Evolutionary conservation across 2,888 invertebrate genomes (phyloP).

Genomic region (Chrysopilus asiliformis): DNA sequence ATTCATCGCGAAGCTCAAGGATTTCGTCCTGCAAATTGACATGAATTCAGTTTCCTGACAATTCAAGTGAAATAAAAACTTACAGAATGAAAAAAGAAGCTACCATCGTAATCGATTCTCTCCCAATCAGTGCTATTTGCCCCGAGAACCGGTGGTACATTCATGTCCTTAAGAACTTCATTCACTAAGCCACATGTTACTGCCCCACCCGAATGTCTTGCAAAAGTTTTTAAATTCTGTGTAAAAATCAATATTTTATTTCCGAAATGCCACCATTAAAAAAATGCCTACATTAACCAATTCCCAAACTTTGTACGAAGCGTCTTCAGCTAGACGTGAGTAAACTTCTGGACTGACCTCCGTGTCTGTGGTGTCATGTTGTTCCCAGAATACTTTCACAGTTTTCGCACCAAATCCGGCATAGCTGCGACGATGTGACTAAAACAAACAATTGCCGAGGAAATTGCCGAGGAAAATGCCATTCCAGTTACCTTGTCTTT

Average conservation of each 20-base stretch:
- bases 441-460: neutral
- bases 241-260: neutral
- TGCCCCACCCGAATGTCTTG: slow-evolving; percentile 31
- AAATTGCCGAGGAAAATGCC: neutral
- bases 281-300: slow-evolving; percentile 31
- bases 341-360: slow-evolving; percentile 30
- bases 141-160: slow-evolving; percentile 32
- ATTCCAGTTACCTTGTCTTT: neutral
- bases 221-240: slow-evolving; percentile 26
- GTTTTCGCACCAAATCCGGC: slow-evolving; percentile 30
- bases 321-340: slow-evolving; percentile 32
- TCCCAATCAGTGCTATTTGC: slow-evolving; percentile 33
- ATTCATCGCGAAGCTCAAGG: slow-evolving; percentile 31
- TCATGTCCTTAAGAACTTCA: slow-evolving; percentile 32
- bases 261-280: no score
- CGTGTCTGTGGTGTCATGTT: slow-evolving; percentile 32
- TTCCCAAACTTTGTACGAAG: slow-evolving; percentile 35
- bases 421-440: slow-evolving; percentile 27
- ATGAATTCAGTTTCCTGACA: no score
- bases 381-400: slow-evolving; percentile 35
- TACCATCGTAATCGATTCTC: slow-evolving; percentile 31
- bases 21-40: slow-evolving; percentile 31
- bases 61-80: no score
- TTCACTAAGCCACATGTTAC: slow-evolving; percentile 33
- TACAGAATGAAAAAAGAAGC: slow-evolving; percentile 2